Base-by-base conservation (phyloP, 2,888 invertebrate genomes). In the Eupithecia tripunctaria region DNA sequence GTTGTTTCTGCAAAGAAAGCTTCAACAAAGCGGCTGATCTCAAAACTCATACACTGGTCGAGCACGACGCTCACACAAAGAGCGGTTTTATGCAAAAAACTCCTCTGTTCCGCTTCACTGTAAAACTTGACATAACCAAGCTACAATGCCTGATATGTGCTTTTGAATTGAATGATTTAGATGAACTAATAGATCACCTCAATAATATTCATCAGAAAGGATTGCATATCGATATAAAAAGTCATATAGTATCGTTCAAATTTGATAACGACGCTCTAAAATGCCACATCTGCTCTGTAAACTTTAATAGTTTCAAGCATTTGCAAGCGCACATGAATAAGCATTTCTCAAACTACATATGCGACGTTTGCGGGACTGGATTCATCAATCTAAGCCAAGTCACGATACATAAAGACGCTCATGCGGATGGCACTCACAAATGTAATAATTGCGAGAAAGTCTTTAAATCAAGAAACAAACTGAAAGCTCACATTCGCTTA, bases 111-210 rank as follows among this genome's bases (percentile, higher is more conserved):
- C 70, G 72, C 70, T 78, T 73, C 78, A 82, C 84, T 15, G 86
- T 88, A 0, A 90, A 88, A 80, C 76, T 92, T 0, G 92, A 92
- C 36, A 87, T 92, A 10, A 91, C 92, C 0, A 79, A 72, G 0
- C 76, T 92, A 1, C 72, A 77, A 18, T 92, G 92, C 70, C 85
- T 79, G 32, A 78, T 89, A 21, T 92, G 92, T 67, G 76, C 73
- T 60, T 63, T 60, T 1, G 64, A 77, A 25, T 60, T 84, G 0
- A 74, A 78, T 1, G 75, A 78, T 27, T 43, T 89, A 1, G 80
- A 85, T 1, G 75, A 74, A 3, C 70, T 90, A 0, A 79, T 83
- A 0, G 75, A 80, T 0, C 90, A 90, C 77, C 77, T 90, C 3
- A 82, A 74, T 2, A 29, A 10, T 0, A 72, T 63, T 1, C 90